A percentile compares a stretch with the other conserved stretches of the same genome.
Evolutionary conservation across 2,797 vertebrate genomes (phyloP).

Genomic region (Chromis chromis): DNA sequence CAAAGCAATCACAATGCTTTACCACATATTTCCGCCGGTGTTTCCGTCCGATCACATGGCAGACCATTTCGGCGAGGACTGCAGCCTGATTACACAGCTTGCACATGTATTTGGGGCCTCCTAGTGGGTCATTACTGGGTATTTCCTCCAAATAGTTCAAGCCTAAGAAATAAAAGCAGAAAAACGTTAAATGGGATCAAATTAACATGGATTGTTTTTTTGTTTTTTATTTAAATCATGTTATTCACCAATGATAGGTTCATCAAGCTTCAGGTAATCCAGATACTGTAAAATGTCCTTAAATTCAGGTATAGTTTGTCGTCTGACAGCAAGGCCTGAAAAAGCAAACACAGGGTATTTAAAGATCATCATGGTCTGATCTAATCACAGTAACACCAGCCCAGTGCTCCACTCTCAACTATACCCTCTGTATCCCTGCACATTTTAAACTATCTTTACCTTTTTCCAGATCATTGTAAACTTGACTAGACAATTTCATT

Average conservation of each 20-base stretch:
- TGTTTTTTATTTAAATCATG: no score
- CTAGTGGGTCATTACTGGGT: slow-evolving; percentile 48
- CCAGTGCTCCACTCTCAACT: not conserved
- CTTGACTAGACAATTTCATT: not conserved
- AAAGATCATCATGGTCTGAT: no score
- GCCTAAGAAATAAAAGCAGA: slow-evolving; percentile 66
- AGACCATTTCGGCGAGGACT: slow-evolving; percentile 75
- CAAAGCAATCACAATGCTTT: slow-evolving; percentile 35
- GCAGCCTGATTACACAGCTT: slow-evolving; percentile 72
- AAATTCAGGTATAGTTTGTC: slow-evolving; percentile 72
- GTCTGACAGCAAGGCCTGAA: slow-evolving; percentile 68
- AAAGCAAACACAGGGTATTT: slow-evolving; percentile 30
- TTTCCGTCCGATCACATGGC: slow-evolving; percentile 85
- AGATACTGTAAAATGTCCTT: slow-evolving; percentile 81
- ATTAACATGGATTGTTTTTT: no score
- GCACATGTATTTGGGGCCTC: slow-evolving; percentile 76
- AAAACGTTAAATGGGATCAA: not conserved
- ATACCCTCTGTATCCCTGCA: not conserved
- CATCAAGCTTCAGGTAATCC: slow-evolving; percentile 83
- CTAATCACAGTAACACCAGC: not conserved
- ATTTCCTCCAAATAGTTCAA: slow-evolving; percentile 77
- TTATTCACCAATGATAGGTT: slow-evolving; percentile 86
- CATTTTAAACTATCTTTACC: not conserved
- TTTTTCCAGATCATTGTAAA: not conserved
- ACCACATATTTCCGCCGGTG: slow-evolving; percentile 87